Conservation (phyloP, 2,888 invertebrate genomes). For the Hyposoter dolosus region DNA sequence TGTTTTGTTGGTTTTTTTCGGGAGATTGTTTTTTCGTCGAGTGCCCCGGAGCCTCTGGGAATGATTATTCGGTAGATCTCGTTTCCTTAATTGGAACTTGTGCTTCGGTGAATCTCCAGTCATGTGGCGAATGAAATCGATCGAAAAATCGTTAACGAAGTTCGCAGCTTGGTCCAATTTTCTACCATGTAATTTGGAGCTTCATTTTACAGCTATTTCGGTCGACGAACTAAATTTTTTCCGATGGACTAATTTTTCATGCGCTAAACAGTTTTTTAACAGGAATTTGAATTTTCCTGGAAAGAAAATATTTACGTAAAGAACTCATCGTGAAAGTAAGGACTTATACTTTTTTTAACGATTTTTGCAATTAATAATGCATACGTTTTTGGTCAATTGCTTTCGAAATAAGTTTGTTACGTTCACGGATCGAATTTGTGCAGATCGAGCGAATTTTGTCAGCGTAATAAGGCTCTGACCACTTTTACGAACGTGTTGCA, state of each 20-base stretch:
- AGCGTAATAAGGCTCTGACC: neutral
- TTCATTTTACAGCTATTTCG: neutral
- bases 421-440: slow-evolving; percentile 15
- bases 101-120: neutral
- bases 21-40: neutral
- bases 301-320: neutral
- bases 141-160: neutral
- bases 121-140: neutral
- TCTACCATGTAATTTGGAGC: no score
- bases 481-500: slow-evolving; percentile 36
- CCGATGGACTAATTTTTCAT: neutral
- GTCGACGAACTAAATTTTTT: neutral
- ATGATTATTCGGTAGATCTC: slow-evolving; percentile 18
- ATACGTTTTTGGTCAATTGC: neutral
- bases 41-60: slow-evolving; percentile 6
- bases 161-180: neutral
- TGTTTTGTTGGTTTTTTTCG: neutral
- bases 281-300: neutral
- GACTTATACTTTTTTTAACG: no score
- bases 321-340: no score
- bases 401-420: neutral
- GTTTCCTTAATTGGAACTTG: slow-evolving; percentile 5
- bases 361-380: neutral
- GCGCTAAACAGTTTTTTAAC: neutral
- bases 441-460: neutral